Conservation (phyloP, 2,113 vertebrate species). For the Pampusana beccarii region DNA sequence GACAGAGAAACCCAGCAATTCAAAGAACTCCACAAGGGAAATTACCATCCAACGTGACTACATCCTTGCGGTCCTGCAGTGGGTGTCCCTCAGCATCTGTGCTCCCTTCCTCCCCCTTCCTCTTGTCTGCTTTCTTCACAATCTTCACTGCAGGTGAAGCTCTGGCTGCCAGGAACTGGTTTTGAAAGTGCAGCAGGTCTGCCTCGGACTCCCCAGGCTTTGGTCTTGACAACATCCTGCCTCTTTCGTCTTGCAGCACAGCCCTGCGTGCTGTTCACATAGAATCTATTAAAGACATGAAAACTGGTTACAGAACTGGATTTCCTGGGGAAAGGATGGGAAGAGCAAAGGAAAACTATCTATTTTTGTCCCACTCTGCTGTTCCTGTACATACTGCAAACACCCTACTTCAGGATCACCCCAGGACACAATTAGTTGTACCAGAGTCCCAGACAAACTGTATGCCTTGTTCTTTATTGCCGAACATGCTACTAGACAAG, state of each 20-base stretch:
- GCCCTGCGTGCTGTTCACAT: background rate
- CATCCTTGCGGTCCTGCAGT: constrained; percentile 74
- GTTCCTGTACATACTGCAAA: background rate
- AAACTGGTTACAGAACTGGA: background rate
- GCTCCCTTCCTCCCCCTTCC: constrained; percentile 68
- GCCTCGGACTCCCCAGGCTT: constrained; percentile 90
- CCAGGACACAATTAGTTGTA: background rate
- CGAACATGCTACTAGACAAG: background rate
- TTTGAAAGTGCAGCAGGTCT: constrained; percentile 89
- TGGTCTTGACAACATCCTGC: constrained; percentile 87
- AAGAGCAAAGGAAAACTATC: background rate
- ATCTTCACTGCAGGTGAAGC: constrained; percentile 80
- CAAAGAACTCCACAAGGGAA: background rate
- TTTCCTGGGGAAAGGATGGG: background rate
- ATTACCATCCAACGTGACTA: constrained; percentile 88
- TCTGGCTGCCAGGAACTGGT: constrained; percentile 84
- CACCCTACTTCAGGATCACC: background rate
- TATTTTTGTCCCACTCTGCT: background rate
- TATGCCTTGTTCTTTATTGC: background rate
- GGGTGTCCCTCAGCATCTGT: background rate
- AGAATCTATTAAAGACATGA: background rate
- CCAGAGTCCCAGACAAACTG: background rate
- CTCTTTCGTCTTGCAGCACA: background rate
- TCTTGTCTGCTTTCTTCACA: constrained; percentile 87
- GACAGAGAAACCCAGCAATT: background rate